Conservation (phyloP, 2,888 invertebrate species). For the Pollenia griseotomentosa region DNA sequence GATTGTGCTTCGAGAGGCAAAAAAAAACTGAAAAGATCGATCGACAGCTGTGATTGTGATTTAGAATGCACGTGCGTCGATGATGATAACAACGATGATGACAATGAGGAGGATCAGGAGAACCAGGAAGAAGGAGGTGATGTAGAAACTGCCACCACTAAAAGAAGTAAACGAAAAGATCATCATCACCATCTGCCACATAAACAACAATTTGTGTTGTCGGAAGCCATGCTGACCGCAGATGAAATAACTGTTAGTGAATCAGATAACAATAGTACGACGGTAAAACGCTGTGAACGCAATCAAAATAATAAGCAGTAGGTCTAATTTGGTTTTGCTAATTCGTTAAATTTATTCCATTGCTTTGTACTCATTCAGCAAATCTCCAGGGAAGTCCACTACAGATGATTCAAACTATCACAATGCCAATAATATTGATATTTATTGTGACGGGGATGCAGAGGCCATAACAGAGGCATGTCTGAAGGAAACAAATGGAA, state of each 20-base stretch:
- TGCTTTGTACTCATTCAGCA: slow-evolving; percentile 17
- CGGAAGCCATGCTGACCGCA: slow-evolving; percentile 79
- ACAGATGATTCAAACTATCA: slow-evolving; percentile 74
- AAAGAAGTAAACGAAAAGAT: slow-evolving; percentile 75
- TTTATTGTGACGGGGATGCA: slow-evolving; percentile 79
- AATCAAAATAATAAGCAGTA: slow-evolving; percentile 62
- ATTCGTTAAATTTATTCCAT: background rate
- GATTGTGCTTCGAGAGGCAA: slow-evolving; percentile 60
- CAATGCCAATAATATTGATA: slow-evolving; percentile 78
- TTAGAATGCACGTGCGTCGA: slow-evolving; percentile 79
- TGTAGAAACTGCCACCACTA: slow-evolving; percentile 65
- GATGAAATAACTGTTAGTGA: slow-evolving; percentile 82
- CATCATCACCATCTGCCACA: slow-evolving; percentile 41
- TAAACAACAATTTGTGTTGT: slow-evolving; percentile 64
- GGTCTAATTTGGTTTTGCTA: background rate
- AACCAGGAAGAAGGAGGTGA: background rate
- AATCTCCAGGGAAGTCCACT: slow-evolving; percentile 64
- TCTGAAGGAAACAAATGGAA: slow-evolving; percentile 77
- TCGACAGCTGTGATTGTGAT: slow-evolving; percentile 79
- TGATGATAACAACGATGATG: slow-evolving; percentile 35
- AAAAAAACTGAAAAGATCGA: slow-evolving; percentile 73
- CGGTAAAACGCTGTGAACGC: slow-evolving; percentile 76
- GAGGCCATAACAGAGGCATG: slow-evolving; percentile 77
- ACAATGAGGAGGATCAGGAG: slow-evolving; percentile 14
- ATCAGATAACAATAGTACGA: slow-evolving; percentile 81